Percentiles rank a stretch among this genome's conserved stretches.
phyloP scores from a whole-genome alignment of 1,140 invertebrate genomes.

The Brachystomella parvula region DNA sequence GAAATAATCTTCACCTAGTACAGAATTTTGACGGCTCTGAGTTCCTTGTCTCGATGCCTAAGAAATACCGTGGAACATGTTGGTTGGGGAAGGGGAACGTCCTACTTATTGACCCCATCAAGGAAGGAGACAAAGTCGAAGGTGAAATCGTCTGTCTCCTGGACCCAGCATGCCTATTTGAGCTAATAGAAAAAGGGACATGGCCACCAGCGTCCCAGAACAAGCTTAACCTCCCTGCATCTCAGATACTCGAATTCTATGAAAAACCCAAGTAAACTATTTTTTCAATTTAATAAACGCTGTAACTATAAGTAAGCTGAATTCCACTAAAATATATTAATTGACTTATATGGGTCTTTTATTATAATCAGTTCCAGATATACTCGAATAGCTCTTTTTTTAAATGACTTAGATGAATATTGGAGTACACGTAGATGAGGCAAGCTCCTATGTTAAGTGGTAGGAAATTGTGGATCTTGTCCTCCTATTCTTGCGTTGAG shows the following conservation, averaged over 20 bases:
- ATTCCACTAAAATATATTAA: no score
- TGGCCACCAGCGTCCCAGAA: neutral
- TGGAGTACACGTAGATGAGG: no score
- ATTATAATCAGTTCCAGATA: no score
- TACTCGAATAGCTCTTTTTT: no score
- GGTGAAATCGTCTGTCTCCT: slow-evolving; percentile 34
- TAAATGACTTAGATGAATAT: no score
- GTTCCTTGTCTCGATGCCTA: slow-evolving; percentile 35
- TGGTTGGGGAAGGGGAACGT: slow-evolving; percentile 31
- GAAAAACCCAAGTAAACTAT: neutral
- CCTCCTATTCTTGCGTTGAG: no score
- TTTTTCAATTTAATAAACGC: no score
- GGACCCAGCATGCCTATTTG: neutral
- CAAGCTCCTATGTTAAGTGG: no score
- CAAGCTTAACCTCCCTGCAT: neutral
- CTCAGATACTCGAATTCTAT: neutral
- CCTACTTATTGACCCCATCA: slow-evolving; percentile 30
- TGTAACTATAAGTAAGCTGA: no score
- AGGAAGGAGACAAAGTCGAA: slow-evolving; percentile 33
- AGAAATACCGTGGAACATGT: slow-evolving; percentile 31
- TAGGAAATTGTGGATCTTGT: no score
- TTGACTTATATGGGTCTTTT: no score
- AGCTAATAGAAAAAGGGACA: neutral
- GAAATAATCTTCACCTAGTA: slow-evolving; percentile 34
- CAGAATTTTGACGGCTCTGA: slow-evolving; percentile 17